Base-by-base conservation (phyloP, 2,797 vertebrate genomes). In the Benthosema pterotum region DNA sequence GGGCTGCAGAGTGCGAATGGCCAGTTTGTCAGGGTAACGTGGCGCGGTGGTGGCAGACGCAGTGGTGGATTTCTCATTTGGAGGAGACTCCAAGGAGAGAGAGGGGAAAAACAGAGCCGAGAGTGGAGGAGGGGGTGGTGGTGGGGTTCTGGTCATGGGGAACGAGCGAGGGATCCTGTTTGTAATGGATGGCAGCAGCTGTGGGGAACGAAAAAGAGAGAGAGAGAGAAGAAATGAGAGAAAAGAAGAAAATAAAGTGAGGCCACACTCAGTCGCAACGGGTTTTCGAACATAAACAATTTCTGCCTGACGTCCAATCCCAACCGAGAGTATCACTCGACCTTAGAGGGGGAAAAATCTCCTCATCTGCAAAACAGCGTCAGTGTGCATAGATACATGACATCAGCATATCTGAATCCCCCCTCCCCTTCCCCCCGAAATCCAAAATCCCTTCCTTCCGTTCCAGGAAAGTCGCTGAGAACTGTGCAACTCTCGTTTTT, bases 151-250 rank as follows among this genome's bases (percentile, higher is more conserved):
- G 63, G 78, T 65, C 5, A 9, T 52, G 65, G 65, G 4, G 53
- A 77, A 60, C 43, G 2, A 65, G 61, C 64, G 61, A 16, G n/a
- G 73, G 81, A 79, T 81, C 72, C 75, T 72, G 64, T 73, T 61
- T 52, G 1, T 75, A 84, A 89, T 65, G 83, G 85, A 87, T 52
- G 47, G 77, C 82, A 69, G 85, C 89, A 88, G 85, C 89, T 89
- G 88, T 16, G 43, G 18, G 25, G 47, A 54, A 51, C 25, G 42
- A 63, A 4, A 50, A 46, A 9, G 13, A 42, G 45, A 47, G 52
- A 56, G 52, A 42, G 68, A 65, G 63, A 72, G 46, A 71, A 63
- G 25, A 59, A 50, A 2, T 48, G 51, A 13, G 42, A 42, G 51
- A 57, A 12, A 57, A 38, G 38, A 1, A 57, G 54, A 32, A 53